Percentiles rank a stretch among this genome's conserved stretches.
phyloP scores from a whole-genome alignment of 2,113 vertebrate species.

The Geococcyx californianus region DNA sequence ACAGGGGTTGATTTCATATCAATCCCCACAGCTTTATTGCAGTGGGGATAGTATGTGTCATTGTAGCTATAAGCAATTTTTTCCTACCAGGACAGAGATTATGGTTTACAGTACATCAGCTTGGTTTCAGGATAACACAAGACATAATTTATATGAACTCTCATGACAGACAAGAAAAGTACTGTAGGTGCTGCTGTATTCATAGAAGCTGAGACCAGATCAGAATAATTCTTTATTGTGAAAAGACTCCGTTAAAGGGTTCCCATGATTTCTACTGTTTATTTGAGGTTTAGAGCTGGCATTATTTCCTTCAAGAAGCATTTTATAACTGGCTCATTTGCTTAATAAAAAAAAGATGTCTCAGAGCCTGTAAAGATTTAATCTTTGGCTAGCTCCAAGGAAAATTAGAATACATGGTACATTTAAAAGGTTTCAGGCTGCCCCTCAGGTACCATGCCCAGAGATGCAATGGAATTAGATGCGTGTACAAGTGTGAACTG shows the following conservation, averaged over 20 bases:
- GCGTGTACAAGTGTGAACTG: neutral
- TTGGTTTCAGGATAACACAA: neutral
- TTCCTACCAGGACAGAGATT: neutral
- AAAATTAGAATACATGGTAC: accelerated
- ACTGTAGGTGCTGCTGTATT: neutral
- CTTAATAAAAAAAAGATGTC: neutral
- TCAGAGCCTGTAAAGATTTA: neutral
- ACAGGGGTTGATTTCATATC: neutral
- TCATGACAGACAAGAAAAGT: neutral
- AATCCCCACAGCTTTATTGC: neutral
- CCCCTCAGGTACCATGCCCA: neutral
- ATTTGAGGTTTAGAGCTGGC: neutral
- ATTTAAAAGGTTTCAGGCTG: neutral
- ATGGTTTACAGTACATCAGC: neutral
- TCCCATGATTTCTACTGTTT: neutral
- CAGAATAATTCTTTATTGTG: neutral
- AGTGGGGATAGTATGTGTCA: neutral
- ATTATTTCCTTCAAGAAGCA: neutral
- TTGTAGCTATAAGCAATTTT: neutral
- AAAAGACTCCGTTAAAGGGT: neutral
- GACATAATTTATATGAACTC: neutral
- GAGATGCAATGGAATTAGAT: neutral
- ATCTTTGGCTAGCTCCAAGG: neutral
- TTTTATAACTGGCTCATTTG: neutral
- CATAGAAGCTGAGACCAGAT: neutral